phyloP scores from a whole-genome alignment of 2,113 vertebrate genomes.

The Laticauda colubrina region DNA sequence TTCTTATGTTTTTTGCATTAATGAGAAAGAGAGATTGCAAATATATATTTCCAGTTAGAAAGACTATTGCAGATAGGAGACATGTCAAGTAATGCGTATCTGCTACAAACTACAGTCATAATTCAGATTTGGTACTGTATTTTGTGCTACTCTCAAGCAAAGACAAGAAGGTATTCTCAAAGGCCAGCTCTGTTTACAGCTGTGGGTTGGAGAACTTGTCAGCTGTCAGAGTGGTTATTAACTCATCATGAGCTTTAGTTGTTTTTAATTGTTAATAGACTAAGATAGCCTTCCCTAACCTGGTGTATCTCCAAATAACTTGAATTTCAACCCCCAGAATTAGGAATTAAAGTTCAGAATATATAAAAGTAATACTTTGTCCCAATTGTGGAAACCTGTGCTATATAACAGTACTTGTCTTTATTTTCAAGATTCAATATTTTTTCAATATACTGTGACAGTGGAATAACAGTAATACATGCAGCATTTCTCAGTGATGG shows the following conservation, averaged over 20 bases:
- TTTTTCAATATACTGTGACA: neutral
- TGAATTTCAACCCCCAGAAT: neutral
- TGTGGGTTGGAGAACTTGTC: neutral
- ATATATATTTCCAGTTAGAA: neutral
- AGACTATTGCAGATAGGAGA: neutral
- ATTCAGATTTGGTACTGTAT: neutral
- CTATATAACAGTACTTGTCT: neutral
- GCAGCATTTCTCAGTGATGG: neutral
- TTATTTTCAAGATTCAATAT: neutral
- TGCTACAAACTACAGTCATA: constrained; percentile 8
- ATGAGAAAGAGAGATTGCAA: neutral
- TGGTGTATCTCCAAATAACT: neutral
- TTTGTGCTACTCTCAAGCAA: constrained; percentile 9
- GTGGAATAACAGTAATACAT: neutral
- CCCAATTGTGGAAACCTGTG: neutral
- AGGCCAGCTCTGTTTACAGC: constrained; percentile 6
- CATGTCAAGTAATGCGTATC: neutral
- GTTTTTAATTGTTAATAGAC: constrained; percentile 4
- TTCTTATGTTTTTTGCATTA: neutral
- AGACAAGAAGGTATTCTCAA: constrained; percentile 8
- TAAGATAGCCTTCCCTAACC: neutral
- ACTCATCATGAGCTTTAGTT: neutral
- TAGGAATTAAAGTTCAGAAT: neutral
- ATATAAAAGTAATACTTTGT: neutral
- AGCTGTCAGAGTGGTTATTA: neutral